Evolutionary conservation across 2,888 invertebrate genomes (phyloP), one percentile per base, ranked within the genome.

Genomic region (Athalia circularis): DNA sequence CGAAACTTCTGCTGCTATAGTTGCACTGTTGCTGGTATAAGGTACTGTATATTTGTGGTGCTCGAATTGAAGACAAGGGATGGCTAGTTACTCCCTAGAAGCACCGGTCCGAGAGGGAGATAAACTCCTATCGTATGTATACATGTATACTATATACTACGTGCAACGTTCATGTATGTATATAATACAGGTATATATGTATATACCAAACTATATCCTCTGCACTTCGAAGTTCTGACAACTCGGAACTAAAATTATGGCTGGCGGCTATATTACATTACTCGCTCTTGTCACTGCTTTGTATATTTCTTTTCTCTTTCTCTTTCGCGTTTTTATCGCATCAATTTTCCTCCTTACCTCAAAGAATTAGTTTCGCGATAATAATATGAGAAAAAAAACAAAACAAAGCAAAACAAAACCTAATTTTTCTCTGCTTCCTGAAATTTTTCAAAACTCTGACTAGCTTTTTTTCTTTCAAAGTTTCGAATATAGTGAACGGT

Each of bases 51-150:
- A 29, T 29, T 29, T 29, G 29, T n/a, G n/a, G 54, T 54, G 54
- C 52, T 29, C 7, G 68, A 15, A 67, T 67, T 13, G 68, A 68
- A 68, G 50, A 68, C 52, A 68, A 68, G 52, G 54, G 68, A 29
- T 29, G 29, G 29, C 29, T 29, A 29, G 29, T 29, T 29, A 29
- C 29, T 68, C 50, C 54, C 52, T 11, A 11, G n/a, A 43, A 54
- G 85, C 85, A 83, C 82, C 84, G 84, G 85, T 81, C 84, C 83
- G 84, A 86, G 84, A 84, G 82, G 81, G 83, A 80, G 86, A 87
- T 87, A 87, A 86, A 85, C 85, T 82, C 82, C 83, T 11, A 15
- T 43, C 4, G 43, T 11, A 9, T 54, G 54, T n/a, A 9, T 52
- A 52, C 52, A 7, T 54, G 43, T 29, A 5, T 52, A 52, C 54